Conservation (phyloP, 2,888 invertebrate species). For the Geophilus truncorum region DNA sequence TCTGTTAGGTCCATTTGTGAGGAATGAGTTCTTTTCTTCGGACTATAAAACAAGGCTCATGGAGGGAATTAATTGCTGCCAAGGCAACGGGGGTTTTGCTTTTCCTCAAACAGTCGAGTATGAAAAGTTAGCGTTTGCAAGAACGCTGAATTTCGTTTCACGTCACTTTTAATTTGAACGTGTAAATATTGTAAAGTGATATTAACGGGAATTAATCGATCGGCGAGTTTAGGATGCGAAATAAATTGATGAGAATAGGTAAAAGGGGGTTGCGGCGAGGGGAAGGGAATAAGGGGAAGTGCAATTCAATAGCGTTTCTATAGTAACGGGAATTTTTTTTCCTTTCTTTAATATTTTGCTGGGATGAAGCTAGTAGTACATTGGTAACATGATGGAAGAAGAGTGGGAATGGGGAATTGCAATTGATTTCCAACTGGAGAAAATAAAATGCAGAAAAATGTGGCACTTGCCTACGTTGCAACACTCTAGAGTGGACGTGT, state of each 20-base stretch:
- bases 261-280: not conserved
- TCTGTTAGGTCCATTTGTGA: constrained; percentile 9
- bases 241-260: not conserved
- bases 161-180: not conserved
- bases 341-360: not conserved
- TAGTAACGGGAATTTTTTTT: not conserved
- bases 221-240: not conserved
- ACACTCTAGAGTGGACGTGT: constrained; percentile 6
- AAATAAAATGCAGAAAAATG: constrained; percentile 20
- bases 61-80: constrained; percentile 12
- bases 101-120: not conserved
- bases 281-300: not conserved
- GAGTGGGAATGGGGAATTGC: not conserved
- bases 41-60: constrained; percentile 2
- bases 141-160: not conserved
- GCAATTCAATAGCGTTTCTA: not conserved
- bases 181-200: not conserved
- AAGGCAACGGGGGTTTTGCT: not conserved
- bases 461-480: not conserved
- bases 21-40: constrained; percentile 1
- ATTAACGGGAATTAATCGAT: not conserved
- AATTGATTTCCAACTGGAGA: constrained; percentile 16
- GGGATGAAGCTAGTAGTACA: not conserved
- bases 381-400: not conserved
- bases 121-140: not conserved